Conservation (phyloP, 2,888 invertebrate genomes). For the Nymphalis urticae region DNA sequence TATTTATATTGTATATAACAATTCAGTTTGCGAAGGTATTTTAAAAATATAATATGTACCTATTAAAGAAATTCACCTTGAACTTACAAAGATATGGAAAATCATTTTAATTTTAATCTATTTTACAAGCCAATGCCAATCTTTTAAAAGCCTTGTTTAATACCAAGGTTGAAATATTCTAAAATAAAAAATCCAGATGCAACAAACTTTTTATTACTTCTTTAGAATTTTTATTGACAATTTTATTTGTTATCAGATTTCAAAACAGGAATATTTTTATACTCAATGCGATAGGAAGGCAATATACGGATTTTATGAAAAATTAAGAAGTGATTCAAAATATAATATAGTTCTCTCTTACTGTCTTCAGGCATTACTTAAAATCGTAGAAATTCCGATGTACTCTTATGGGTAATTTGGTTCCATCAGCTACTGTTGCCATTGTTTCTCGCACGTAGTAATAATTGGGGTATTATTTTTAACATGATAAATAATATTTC, state of each 20-base stretch:
- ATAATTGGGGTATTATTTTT: too few relatives aligned
- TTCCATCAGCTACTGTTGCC: too few relatives aligned
- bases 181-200: not conserved
- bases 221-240: not conserved
- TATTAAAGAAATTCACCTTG: slow-evolving; percentile 5
- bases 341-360: too few relatives aligned
- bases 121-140: slow-evolving; percentile 19
- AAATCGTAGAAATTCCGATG: too few relatives aligned
- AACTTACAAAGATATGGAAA: slow-evolving; percentile 19
- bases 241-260: not conserved
- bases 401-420: too few relatives aligned
- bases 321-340: too few relatives aligned
- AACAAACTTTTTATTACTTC: not conserved
- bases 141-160: slow-evolving; percentile 18
- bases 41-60: not conserved
- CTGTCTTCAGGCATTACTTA: too few relatives aligned
- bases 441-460: too few relatives aligned
- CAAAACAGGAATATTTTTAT: too few relatives aligned
- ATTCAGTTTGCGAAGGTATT: not conserved
- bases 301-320: too few relatives aligned
- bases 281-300: too few relatives aligned
- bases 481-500: too few relatives aligned
- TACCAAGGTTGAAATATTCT: slow-evolving; percentile 8
- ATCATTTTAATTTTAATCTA: slow-evolving; percentile 11
- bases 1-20: not conserved